These are phyloP conservation scores for Cebidichthys violaceus DNA, from an alignment of 2,113 vertebrate genomes.

Conservation along the genomic window DNA sequence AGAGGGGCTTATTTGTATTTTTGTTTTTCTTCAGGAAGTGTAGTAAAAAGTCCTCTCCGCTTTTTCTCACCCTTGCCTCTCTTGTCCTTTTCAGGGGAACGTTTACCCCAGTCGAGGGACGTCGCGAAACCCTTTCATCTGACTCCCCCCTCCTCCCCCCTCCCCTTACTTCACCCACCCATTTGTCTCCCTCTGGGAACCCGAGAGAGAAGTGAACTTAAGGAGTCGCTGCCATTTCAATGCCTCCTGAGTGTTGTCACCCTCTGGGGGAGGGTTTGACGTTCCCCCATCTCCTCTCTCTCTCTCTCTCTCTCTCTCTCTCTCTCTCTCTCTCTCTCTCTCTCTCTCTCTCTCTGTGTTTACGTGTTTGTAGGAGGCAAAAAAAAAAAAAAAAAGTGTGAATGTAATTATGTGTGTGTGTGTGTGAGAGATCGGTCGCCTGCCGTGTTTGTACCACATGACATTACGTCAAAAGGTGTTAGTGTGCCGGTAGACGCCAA, in stretches of 20 bases:
- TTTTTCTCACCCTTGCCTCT: constrained; percentile 44
- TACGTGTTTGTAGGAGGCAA: constrained; percentile 56
- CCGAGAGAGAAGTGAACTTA: constrained; percentile 64
- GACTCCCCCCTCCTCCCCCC: constrained; percentile 46
- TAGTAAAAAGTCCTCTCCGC: constrained; percentile 12
- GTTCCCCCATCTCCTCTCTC: not conserved
- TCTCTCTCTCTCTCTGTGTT: constrained; percentile 55
- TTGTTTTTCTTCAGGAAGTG: constrained; percentile 11
- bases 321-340: not conserved
- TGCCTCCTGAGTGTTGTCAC: constrained; percentile 74
- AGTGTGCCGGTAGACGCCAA: constrained; percentile 71
- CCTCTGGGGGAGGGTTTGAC: constrained; percentile 38
- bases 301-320: not conserved
- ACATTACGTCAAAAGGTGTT: constrained; percentile 59
- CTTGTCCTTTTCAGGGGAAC: constrained; percentile 79
- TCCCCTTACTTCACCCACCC: not conserved
- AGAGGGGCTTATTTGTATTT: constrained; percentile 22
- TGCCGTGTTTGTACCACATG: constrained; percentile 25
- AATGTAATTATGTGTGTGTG: constrained; percentile 54
- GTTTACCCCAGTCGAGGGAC: constrained; percentile 84
- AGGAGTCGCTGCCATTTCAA: constrained; percentile 79
- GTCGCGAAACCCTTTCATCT: constrained; percentile 87
- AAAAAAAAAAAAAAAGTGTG: constrained; percentile 44
- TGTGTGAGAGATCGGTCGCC: not conserved
- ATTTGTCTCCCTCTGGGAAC: constrained; percentile 42